These are phyloP conservation scores for Aplysina aerophoba DNA, from an alignment of 37 sponge, comb jelly and placozoan species.

Conservation along the genomic window DNA sequence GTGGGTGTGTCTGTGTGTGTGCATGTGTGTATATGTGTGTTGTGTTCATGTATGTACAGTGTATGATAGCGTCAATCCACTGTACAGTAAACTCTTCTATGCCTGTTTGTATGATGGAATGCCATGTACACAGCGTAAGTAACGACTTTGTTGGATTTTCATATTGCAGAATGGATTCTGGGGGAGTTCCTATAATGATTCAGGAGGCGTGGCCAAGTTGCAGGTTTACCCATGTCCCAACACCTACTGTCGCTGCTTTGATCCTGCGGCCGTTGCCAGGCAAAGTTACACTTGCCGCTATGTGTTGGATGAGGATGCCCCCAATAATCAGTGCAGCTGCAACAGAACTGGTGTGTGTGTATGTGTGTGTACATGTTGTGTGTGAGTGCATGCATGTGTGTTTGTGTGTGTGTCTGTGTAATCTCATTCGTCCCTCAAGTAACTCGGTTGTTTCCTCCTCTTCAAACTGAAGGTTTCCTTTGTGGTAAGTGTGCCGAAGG, in stretches of 20 bases:
- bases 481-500: neutral
- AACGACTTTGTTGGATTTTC: neutral
- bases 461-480: neutral
- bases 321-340: constrained; percentile 16
- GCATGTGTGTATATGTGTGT: neutral
- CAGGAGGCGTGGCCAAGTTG: neutral
- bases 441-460: neutral
- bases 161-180: neutral
- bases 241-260: constrained; percentile 8
- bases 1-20: constrained; percentile 41
- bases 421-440: neutral
- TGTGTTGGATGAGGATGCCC: neutral
- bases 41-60: neutral
- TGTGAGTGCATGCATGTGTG: constrained; percentile 24
- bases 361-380: neutral
- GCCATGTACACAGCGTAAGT: neutral
- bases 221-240: constrained; percentile 2
- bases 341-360: constrained; percentile 13
- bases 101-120: too few relatives aligned
- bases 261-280: neutral
- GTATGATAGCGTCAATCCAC: too few relatives aligned
- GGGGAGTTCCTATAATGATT: neutral
- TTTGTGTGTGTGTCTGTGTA: constrained; percentile 13
- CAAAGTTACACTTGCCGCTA: neutral
- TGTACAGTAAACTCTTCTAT: too few relatives aligned